Base-by-base conservation (phyloP, 2,888 invertebrate genomes). In the Hartigia nigra region DNA sequence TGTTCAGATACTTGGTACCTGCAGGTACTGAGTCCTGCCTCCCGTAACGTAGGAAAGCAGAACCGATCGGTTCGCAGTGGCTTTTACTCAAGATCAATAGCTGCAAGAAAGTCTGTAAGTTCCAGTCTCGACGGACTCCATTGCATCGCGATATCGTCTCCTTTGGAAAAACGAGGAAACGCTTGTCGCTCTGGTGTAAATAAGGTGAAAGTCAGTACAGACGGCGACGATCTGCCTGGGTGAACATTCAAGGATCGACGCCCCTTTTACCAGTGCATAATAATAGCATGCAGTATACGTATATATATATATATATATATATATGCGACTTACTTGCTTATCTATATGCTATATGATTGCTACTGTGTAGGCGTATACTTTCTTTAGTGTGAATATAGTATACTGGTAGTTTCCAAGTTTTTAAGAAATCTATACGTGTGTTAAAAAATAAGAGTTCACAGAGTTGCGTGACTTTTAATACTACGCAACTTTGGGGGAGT, bases 191-290 rank as follows among this genome's bases (percentile, higher is more conserved):
- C n/a, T 75, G 23, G 12, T 75, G 34, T 36, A 75, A 75, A 75
- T 69, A 69, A 72, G 37, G 84, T 82, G 84, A 84, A 84, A 84
- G 84, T 81, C 76, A 78, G 55, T 23, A 23, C 55, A 55, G 55
- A 23, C 23, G 55, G 77, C 35, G 77, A 74, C 79, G 79, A 81
- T 75, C 70, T 78, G 79, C 79, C 78, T 78, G 76, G 75, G 37
- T 79, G 79, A 72, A 69, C 74, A 72, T 31, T 31, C 34, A 32
- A 72, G 4, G 72, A 72, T 72, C 12, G 32, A 72, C 34, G 72
- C 72, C 72, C 72, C 72, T 31, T 34, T 31, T 72, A 34, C 72
- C 72, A 72, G 23, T 23, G 55, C 23, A 23, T 55, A 55, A 55
- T 23, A 23, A 55, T 23, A 23, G 23, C 55, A 23, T 55, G 9